phyloP scores from a whole-genome alignment of 2,888 invertebrate species.

The Gerris lacustris region DNA sequence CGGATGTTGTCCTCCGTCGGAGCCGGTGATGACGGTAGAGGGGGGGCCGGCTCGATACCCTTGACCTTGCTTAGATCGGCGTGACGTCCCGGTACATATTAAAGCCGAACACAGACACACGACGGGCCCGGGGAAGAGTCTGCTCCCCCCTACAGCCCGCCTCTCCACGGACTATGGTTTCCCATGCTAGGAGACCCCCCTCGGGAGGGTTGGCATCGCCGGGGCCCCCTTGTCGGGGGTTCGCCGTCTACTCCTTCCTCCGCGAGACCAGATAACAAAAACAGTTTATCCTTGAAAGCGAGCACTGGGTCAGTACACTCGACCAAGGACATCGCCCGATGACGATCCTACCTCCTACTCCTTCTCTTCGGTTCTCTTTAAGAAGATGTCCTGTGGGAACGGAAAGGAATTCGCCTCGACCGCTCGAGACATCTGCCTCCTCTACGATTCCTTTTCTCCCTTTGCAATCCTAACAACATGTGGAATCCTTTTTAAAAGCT shows the following conservation, averaged over 20 bases:
- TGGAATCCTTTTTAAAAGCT: no score
- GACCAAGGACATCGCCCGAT: no score
- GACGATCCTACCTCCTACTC: no score
- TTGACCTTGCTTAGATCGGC: neutral
- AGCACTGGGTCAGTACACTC: no score
- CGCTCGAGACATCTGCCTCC: no score
- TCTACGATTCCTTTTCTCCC: no score
- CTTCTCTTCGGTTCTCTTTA: no score
- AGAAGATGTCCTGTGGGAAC: no score
- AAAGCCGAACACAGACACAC: no score
- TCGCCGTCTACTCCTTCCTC: neutral
- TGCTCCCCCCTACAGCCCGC: neutral
- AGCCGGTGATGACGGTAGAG: neutral
- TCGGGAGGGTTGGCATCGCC: conserved; percentile 15
- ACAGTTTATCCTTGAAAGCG: no score
- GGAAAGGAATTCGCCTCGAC: no score
- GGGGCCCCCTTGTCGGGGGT: conserved; percentile 12
- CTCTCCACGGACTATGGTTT: neutral
- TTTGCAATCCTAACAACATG: no score
- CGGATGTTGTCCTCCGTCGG: neutral
- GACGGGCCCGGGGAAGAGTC: neutral
- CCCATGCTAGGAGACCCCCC: neutral
- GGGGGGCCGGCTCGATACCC: conserved; percentile 8
- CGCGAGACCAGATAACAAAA: neutral
- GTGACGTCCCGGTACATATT: neutral